A percentile compares a stretch with the other conserved stretches of the same genome.
Evolutionary conservation across 2,888 invertebrate genomes (phyloP).

Genomic region (Rhogogaster chlorosoma): DNA sequence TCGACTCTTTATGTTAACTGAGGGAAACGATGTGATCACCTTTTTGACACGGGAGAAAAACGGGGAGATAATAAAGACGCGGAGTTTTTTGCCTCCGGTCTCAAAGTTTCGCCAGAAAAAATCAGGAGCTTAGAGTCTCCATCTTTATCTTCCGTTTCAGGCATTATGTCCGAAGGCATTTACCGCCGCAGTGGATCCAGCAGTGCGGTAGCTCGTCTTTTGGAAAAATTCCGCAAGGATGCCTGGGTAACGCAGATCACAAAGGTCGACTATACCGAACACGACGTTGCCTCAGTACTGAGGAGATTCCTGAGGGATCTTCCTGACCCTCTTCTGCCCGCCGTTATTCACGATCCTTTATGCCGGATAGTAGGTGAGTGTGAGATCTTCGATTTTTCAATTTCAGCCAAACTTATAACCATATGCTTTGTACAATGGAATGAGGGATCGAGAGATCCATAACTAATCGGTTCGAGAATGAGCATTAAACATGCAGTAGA

Average conservation of each 20-base stretch:
- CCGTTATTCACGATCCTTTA: constrained; percentile 84
- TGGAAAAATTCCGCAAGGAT: constrained; percentile 88
- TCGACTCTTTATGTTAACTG: background rate
- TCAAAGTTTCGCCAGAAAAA: background rate
- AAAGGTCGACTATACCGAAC: constrained; percentile 87
- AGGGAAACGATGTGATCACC: background rate
- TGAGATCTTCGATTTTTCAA: background rate
- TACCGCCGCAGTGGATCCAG: constrained; percentile 92
- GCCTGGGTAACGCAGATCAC: constrained; percentile 92
- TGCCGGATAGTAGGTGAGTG: constrained; percentile 84
- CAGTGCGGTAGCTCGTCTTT: constrained; percentile 85
- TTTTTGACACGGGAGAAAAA: background rate
- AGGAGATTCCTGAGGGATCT: constrained; percentile 95
- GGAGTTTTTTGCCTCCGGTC: background rate
- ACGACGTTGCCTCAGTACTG: constrained; percentile 93
- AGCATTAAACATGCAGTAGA: too few species aligned
- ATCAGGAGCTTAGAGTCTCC: background rate
- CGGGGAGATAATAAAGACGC: background rate
- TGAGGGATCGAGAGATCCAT: too few species aligned
- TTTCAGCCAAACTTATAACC: background rate
- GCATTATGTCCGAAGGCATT: constrained; percentile 92
- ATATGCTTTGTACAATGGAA: background rate
- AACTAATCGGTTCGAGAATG: background rate
- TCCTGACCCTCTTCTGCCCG: constrained; percentile 90
- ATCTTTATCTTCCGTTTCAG: constrained; percentile 75